phyloP scores from a whole-genome alignment of 37 sponge, comb jelly and placozoan species.

The Aplysina aerophoba region DNA sequence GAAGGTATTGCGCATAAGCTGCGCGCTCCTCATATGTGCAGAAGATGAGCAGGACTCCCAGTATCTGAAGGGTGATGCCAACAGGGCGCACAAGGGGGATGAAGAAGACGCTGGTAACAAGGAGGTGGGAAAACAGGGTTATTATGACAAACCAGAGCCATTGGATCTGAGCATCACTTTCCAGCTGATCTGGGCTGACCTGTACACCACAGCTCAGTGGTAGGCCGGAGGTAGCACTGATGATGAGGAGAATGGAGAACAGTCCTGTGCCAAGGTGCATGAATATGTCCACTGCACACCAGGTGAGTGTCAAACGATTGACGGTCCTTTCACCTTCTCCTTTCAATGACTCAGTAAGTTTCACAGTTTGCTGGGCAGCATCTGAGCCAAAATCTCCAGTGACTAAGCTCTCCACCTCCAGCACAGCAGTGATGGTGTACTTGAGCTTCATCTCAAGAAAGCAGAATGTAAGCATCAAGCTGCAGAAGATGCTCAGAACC shows the following conservation, averaged over 20 bases:
- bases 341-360: neutral
- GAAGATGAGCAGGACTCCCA: constrained; percentile 14
- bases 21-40: neutral
- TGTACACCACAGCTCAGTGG: constrained; percentile 18
- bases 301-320: neutral
- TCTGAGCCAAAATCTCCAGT: neutral
- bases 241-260: neutral
- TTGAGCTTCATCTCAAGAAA: constrained; percentile 26
- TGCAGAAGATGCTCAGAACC: neutral
- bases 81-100: constrained; percentile 18
- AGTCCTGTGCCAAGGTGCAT: constrained; percentile 15
- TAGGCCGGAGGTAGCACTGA: neutral
- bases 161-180: neutral
- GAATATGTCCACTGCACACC: constrained; percentile 12
- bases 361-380: no score
- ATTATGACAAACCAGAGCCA: constrained; percentile 19
- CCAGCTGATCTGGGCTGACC: neutral
- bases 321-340: neutral
- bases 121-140: neutral
- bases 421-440: neutral
- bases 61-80: neutral
- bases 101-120: constrained; percentile 5
- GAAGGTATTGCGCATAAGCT: constrained; percentile 2
- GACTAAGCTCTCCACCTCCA: neutral
- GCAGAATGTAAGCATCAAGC: constrained; percentile 20